Evolutionary conservation across 2,888 invertebrate species (phyloP), one percentile per base, ranked within the genome.

Genomic region (Apodemia hepburni): DNA sequence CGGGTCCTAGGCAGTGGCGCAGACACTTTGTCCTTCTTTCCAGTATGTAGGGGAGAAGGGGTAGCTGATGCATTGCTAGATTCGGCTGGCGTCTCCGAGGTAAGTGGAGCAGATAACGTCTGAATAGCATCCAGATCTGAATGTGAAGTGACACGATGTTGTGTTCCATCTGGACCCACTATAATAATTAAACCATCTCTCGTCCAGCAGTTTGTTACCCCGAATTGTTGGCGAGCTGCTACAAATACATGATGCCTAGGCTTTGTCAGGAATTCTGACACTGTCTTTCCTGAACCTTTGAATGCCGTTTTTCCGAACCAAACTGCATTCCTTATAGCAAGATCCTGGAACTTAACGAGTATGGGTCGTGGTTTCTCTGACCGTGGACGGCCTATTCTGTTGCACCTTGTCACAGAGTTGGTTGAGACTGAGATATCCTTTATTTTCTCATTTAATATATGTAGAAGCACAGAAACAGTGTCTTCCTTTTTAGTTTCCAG

Each of bases 221-320:
- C 58, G 12, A 59, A 59, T 8, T n/a, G 12, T 17, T 35, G 58
- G 12, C 35, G 33, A 17, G 58, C 58, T 5, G 38, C 38, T 15
- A 59, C 15, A 17, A 59, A 35, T 8, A 38, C 15, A 7, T 59
- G 17, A 59, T 59, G 58, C 33, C 58, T 33, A 27, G 15, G 4
- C 5, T 33, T 35, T 15, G 38, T 59, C 15, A 59, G 11, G 33
- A 59, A 59, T 8, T 33, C 33, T 8, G 33, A 33, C 8, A 33
- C 8, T 33, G 8, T 33, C 33, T 7, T 8, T 8, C 33, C 8
- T 33, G 33, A 33, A 33, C 7, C 15, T 33, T 12, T 29, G n/a
- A 35, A 35, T 59, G 58, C 58, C 12, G 45, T 35, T 35, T 59
- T 59, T 5, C 9, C 58, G 8, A n/a, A 59, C 35, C 58, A 35